Base-by-base conservation (phyloP, 2,888 invertebrate genomes). In the Coleophora deauratella region DNA sequence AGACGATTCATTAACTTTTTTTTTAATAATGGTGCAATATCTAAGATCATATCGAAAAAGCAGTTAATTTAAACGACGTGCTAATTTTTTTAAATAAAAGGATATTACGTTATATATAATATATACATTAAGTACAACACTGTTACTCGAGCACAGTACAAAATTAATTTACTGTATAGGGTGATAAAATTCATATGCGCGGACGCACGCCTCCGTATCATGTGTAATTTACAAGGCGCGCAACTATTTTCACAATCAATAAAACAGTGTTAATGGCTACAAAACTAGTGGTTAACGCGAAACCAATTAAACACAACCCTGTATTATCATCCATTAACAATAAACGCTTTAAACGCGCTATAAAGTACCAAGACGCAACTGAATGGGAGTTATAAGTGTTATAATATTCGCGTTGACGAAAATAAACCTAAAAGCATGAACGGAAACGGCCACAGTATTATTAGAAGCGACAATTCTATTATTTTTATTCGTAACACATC, bases 381-480 rank as follows among this genome's bases (percentile, higher is more conserved):
- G 37, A 37, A 41, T 41, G 37, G 74, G 77, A 72, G 72, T 37
- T 37, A 37, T 37, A 37, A 36, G 33, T 32, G 69, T 72, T 76
- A 79, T 80, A 71, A 80, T 81, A 84, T 84, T 84, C 75, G 79
- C 82, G 74, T 74, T 70, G 70, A 69, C 77, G 64, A 72, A 84
- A 84, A 84, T 82, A 84, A 82, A 81, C 80, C 66, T 73, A 75
- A 72, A 75, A 60, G 56, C 72, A 4, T 21, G 74, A 81, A 76
- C 84, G 84, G 84, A 85, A 85, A 79, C 80, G 78, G 70, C 71
- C 71, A 75, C 68, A 69, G 68, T 82, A 85, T 85, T 84, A 82
- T 82, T 84, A 84, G 84, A 82, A 64, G 73, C 78, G 79, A 84
- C 80, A 82, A 82, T 84, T 82, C 82, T 84, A 84, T 85, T 85